These are phyloP conservation scores for Holcopasites calliopsidis DNA, from an alignment of 1,140 invertebrate genomes.

Conservation along the genomic window DNA sequence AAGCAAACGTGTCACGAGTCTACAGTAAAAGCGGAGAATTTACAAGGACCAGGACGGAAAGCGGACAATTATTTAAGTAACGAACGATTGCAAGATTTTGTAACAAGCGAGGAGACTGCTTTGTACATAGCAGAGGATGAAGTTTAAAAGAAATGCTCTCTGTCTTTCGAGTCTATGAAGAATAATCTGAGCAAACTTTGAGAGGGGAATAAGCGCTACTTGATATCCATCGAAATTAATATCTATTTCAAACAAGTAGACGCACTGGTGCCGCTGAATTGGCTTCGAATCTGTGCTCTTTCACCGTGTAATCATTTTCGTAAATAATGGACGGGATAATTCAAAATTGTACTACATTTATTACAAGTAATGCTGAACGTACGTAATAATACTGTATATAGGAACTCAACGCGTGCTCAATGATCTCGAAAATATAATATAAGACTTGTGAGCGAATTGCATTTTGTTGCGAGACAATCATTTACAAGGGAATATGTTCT, in stretches of 20 bases:
- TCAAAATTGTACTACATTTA: not conserved
- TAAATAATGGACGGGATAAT: no score
- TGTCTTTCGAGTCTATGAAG: not conserved
- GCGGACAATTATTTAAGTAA: not conserved
- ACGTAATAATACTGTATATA: not conserved
- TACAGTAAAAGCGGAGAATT: not conserved
- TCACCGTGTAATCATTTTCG: not conserved
- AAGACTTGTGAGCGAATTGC: constrained; percentile 59
- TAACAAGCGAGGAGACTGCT: constrained; percentile 14
- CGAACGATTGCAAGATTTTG: not conserved
- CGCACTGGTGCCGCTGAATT: no score
- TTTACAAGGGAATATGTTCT: constrained; percentile 22
- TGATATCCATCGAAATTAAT: no score
- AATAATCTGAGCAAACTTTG: not conserved
- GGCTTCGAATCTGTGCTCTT: not conserved
- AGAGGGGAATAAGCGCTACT: no score
- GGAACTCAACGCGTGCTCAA: constrained; percentile 40
- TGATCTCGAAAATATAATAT: constrained; percentile 31
- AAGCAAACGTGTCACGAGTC: not conserved
- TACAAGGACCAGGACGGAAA: not conserved
- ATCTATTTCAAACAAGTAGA: no score
- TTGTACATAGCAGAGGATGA: constrained; percentile 47
- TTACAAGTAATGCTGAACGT: not conserved
- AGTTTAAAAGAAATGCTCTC: constrained; percentile 18
- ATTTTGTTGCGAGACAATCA: constrained; percentile 74